These are phyloP conservation scores for Margarornis squamiger DNA, from an alignment of 2,797 vertebrate species.

Conservation along the genomic window DNA sequence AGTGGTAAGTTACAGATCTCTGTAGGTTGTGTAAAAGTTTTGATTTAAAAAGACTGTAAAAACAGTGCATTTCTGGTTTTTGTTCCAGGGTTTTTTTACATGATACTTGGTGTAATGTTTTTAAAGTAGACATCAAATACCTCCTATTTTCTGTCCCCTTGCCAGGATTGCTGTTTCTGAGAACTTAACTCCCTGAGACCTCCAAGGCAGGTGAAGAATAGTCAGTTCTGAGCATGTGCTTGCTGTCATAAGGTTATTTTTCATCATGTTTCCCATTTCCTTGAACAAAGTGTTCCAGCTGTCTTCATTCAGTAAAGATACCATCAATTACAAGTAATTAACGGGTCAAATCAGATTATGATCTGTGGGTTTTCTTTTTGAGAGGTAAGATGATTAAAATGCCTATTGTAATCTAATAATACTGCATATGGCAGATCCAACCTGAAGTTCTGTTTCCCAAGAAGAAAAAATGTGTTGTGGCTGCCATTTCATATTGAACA, in stretches of 20 bases:
- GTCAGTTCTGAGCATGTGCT: neutral
- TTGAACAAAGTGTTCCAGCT: constrained; percentile 4
- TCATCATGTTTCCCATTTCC: neutral
- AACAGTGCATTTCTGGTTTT: neutral
- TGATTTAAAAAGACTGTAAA: neutral
- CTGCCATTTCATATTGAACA: neutral
- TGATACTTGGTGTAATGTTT: neutral
- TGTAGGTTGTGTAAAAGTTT: neutral
- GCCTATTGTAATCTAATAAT: neutral
- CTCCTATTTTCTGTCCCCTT: neutral
- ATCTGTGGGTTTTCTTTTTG: constrained; percentile 9
- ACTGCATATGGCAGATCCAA: neutral
- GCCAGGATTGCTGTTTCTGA: neutral
- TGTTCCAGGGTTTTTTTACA: neutral
- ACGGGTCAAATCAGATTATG: neutral
- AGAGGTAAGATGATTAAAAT: neutral
- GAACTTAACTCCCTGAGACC: neutral
- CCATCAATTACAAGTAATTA: constrained; percentile 21
- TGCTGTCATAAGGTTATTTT: constrained; percentile 4
- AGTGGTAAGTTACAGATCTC: neutral
- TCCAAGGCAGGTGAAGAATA: neutral
- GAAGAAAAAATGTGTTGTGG: neutral
- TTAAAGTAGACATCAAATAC: neutral
- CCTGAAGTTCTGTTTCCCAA: neutral
- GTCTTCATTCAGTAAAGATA: neutral